Evolutionary conservation across 1,140 invertebrate genomes (phyloP).

Genomic region (Bicyclus anynana): DNA sequence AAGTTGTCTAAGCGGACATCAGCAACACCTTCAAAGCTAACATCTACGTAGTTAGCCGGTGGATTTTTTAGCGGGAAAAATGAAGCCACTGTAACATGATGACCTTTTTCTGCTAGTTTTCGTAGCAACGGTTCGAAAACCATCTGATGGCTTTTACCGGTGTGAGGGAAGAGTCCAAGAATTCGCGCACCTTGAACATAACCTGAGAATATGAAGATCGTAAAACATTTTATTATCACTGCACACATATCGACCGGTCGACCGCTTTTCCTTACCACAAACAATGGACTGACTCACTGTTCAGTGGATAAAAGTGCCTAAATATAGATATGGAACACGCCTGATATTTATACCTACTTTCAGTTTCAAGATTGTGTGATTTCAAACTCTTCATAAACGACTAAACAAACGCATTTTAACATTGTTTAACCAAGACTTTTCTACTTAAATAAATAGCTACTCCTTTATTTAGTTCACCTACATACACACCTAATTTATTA

Average conservation of each 20-base stretch:
- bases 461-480: too few species aligned
- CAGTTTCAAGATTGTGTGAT: background rate
- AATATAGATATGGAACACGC: background rate
- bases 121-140: constrained; percentile 82
- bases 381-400: too few species aligned
- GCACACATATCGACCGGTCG: constrained; percentile 36
- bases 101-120: constrained; percentile 79
- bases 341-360: too few species aligned
- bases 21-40: constrained; percentile 53
- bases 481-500: too few species aligned
- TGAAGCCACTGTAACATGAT: constrained; percentile 82
- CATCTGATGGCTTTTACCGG: constrained; percentile 83
- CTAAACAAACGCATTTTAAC: too few species aligned
- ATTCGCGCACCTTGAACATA: constrained; percentile 58
- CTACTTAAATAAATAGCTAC: too few species aligned
- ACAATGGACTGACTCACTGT: background rate
- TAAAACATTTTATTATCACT: constrained; percentile 16
- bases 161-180: constrained; percentile 80
- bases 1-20: constrained; percentile 44
- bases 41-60: constrained; percentile 52
- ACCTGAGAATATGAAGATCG: constrained; percentile 25
- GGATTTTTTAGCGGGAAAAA: constrained; percentile 65
- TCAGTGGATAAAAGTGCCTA: background rate
- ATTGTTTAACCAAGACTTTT: too few species aligned
- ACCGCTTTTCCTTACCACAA: constrained; percentile 20